Percentiles rank a stretch among this genome's conserved stretches.
These are phyloP conservation scores for Hystrix cristata DNA, from an alignment of 2,113 vertebrate species.

Conservation along the genomic window DNA sequence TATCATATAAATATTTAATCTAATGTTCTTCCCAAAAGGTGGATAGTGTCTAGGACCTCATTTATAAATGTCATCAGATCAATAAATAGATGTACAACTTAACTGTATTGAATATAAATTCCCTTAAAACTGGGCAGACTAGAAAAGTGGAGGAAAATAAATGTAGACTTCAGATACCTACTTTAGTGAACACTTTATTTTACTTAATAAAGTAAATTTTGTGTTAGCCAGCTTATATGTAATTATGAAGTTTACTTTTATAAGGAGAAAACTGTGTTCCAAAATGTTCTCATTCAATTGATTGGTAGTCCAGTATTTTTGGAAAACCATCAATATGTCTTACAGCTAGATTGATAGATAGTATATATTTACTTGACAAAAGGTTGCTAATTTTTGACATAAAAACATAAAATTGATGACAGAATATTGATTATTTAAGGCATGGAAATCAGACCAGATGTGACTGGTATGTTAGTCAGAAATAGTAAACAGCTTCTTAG, in stretches of 20 bases:
- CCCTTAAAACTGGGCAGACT: not conserved
- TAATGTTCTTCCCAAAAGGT: not conserved
- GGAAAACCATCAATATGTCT: not conserved
- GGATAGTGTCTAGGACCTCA: not conserved
- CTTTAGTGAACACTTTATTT: not conserved
- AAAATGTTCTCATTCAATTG: not conserved
- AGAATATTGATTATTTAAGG: not conserved
- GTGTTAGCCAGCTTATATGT: not conserved
- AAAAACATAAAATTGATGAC: not conserved
- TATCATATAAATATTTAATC: not conserved
- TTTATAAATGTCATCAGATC: not conserved
- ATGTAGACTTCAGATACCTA: not conserved
- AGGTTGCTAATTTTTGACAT: not conserved
- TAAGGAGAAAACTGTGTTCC: not conserved
- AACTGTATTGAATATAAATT: not conserved
- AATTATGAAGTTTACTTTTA: not conserved
- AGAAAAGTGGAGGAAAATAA: not conserved
- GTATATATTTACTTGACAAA: not conserved
- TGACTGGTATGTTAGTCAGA: not conserved
- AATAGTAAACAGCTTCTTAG: not conserved
- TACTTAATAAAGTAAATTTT: not conserved
- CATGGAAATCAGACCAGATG: not conserved
- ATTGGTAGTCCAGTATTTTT: not conserved
- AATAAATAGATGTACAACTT: not conserved
- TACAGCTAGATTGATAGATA: not conserved